Evolutionary conservation across 2,113 vertebrate species (phyloP), one percentile per base, ranked within the genome.

Genomic region (Myotis brandtii): DNA sequence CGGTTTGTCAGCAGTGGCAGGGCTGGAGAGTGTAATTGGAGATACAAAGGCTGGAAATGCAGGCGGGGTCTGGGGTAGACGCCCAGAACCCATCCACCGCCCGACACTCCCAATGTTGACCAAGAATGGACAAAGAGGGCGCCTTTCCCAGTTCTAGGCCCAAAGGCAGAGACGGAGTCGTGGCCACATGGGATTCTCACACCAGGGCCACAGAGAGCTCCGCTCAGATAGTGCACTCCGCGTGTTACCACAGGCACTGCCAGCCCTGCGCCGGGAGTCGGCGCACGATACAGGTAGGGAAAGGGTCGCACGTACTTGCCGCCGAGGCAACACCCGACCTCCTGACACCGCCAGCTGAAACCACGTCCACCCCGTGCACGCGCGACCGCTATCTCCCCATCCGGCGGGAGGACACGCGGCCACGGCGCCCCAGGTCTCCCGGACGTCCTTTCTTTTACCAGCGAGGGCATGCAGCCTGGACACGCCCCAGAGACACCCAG

Each of bases 331-430:
- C 59, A 12, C 30, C 0, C 9, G 62, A 50, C 9, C 54, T 40
- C 32, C 50, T 4, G 50, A 13, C 30, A 54, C 12, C 9, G 10
- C 66, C 86, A 7, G 32, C 18, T 13, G n/a, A 81, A 48, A 76
- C 72, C 80, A 43, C 66, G 2, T 5, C 32, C 72, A 56, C 34
- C 6, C 16, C 8, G 3, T 3, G 30, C 23, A 0, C 8, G 11
- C 3, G 3, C 3, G 6, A 25, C 81, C 9, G 6, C 25, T 10
- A 17, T 27, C 8, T 4, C 66, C 27, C 27, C 8, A 20, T n/a
- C 5, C 12, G 13, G 1, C 46, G 27, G 21, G 10, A 37, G 25
- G 32, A 25, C 80, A 0, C 14, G 46, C 5, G 5, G 23, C n/a
- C 34, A 21, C 6, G 12, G 56, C 25, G 73, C 18, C 9, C 54